Evolutionary conservation across 2,888 invertebrate species (phyloP).

Genomic region (Osedax frankpressi): DNA sequence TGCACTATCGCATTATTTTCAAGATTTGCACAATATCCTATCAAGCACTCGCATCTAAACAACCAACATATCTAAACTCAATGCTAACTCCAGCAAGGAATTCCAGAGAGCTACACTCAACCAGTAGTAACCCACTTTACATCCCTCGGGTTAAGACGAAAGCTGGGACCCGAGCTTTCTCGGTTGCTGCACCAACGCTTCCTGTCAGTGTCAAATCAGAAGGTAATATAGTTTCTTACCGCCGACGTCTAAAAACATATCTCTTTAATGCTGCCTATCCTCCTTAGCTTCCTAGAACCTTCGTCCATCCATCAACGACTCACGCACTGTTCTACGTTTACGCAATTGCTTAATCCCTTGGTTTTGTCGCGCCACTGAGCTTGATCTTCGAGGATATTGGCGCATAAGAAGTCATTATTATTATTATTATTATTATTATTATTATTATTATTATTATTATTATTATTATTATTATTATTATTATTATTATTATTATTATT

Average conservation of each 20-base stretch:
- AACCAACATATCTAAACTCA: too few species aligned
- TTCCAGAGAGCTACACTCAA: background rate
- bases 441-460: background rate
- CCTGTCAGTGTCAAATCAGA: background rate
- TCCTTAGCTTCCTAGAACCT: background rate
- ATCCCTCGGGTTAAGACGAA: background rate
- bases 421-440: slow-evolving; percentile 1
- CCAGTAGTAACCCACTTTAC: background rate
- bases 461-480: background rate
- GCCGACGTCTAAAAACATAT: background rate
- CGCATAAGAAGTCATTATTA: too few species aligned
- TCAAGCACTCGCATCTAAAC: background rate
- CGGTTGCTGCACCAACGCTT: background rate
- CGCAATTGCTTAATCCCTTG: too few species aligned
- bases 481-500: background rate
- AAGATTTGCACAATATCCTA: background rate
- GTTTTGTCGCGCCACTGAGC: too few species aligned
- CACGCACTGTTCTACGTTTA: background rate
- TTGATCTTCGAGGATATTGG: too few species aligned
- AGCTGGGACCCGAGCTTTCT: background rate
- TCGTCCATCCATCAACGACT: background rate
- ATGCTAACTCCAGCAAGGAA: slow-evolving; percentile 1
- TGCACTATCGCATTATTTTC: too few species aligned
- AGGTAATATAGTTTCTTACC: background rate
- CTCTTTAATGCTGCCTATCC: background rate